These are phyloP conservation scores for Dichetophora obliterata DNA, from an alignment of 2,888 invertebrate genomes.

Conservation along the genomic window DNA sequence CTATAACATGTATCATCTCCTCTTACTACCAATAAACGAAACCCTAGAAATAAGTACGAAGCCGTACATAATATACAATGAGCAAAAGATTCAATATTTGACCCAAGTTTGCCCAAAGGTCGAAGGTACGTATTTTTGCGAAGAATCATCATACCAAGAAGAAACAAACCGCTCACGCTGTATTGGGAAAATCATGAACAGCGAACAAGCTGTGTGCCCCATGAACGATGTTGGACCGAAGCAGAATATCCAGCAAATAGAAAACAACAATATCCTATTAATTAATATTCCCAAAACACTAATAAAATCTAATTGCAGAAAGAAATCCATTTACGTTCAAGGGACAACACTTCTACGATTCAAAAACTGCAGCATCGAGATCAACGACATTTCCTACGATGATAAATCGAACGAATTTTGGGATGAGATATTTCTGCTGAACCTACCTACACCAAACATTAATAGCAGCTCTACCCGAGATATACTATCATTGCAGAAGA, in stretches of 20 bases:
- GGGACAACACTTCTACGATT: no score
- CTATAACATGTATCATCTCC: constrained; percentile 40
- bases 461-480: no score
- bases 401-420: no score
- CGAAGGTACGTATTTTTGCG: constrained; percentile 33
- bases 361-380: no score
- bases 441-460: no score
- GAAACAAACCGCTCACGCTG: neutral
- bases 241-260: neutral
- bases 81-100: constrained; percentile 33
- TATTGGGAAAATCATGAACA: neutral
- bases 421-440: no score
- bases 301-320: no score
- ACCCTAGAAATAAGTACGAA: constrained; percentile 37
- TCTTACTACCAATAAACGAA: constrained; percentile 43
- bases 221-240: neutral
- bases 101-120: constrained; percentile 33
- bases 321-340: no score
- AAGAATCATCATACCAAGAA: neutral
- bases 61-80: constrained; percentile 30
- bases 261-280: neutral
- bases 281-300: no score
- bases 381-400: no score
- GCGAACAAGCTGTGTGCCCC: neutral
- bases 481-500: no score